Base-by-base conservation (phyloP, 1,140 invertebrate genomes). In the Nylanderia fulva region DNA sequence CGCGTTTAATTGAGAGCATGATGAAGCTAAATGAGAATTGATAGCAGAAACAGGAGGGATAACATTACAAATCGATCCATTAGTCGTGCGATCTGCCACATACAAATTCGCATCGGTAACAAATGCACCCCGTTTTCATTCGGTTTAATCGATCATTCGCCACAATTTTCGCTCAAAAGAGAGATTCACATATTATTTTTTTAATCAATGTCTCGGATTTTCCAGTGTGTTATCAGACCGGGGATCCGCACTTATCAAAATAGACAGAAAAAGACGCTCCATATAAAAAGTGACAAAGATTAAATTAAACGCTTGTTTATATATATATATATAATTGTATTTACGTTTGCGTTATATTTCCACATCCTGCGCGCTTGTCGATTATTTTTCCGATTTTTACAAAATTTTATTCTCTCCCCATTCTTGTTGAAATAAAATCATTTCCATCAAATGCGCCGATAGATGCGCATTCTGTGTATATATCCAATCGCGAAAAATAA, bases 31-130 rank as follows among this genome's bases (percentile, higher is more conserved):
- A 39, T 42, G 63, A 66, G 27, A 42, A 66, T 66, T 66, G 63
- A 66, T 66, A 66, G 63, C 36, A 21, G 33, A n/a, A 42, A 21
- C 9, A 39, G 18, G 21, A 18, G 3, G 36, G 63, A 39, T 66
- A 42, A 66, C n/a, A 36, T 39, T 39, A 66, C 63, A 66, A 66
- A 66, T 66, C 63, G 36, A 66, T 66, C 33, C 7, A 42, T 39
- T 66, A 66, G 18, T 42, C n/a, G 58, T 27, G 36, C 63, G 63
- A 66, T 66, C 63, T 21, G 63, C 33, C 18, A 66, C 36, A 21
- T 27, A n/a, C 63, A 66, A 39, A 21, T 66, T 66, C 36, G 33
- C 36, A 61, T 13, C 24, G 11, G 5, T 33, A 33, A 63, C 29
- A 63, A 33, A 33, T 7, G 29, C 18, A 33, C 1, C 24, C 9